phyloP scores from a whole-genome alignment of 2,888 invertebrate species.

The Poecilus cupreus region DNA sequence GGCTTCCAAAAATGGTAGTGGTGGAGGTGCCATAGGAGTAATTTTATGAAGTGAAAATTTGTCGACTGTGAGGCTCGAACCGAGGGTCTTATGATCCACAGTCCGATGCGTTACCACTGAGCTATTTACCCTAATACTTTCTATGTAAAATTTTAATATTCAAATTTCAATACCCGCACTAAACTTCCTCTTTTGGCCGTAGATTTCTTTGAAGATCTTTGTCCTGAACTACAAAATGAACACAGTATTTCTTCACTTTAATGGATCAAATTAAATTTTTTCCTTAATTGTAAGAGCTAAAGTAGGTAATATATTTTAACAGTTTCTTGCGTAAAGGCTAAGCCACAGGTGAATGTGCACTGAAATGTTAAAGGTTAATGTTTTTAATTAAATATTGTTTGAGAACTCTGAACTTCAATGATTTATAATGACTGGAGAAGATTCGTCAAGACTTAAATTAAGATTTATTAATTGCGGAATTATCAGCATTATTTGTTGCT shows the following conservation, averaged over 20 bases:
- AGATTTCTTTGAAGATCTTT: too few relatives aligned
- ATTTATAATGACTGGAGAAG: constrained; percentile 1
- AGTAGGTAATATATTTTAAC: neutral
- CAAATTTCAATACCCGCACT: too few relatives aligned
- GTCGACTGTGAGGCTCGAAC: too few relatives aligned
- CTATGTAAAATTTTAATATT: too few relatives aligned
- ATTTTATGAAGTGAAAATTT: too few relatives aligned
- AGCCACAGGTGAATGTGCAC: constrained; percentile 23
- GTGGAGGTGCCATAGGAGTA: too few relatives aligned
- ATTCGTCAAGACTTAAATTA: constrained; percentile 11
- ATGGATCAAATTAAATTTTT: neutral
- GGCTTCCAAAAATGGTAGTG: too few relatives aligned
- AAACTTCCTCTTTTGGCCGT: too few relatives aligned
- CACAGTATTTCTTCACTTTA: neutral
- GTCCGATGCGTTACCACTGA: too few relatives aligned
- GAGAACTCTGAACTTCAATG: neutral
- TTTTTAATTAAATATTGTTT: constrained; percentile 27
- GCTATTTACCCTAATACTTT: too few relatives aligned
- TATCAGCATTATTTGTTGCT: constrained; percentile 5
- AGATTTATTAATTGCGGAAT: constrained; percentile 31
- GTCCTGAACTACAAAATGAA: too few relatives aligned
- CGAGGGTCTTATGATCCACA: too few relatives aligned
- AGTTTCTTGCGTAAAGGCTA: constrained; percentile 6
- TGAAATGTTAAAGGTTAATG: constrained; percentile 31
- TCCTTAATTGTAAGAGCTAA: neutral